Evolutionary conservation across 2,888 invertebrate genomes (phyloP).

Genomic region (Acrocera orbiculus): DNA sequence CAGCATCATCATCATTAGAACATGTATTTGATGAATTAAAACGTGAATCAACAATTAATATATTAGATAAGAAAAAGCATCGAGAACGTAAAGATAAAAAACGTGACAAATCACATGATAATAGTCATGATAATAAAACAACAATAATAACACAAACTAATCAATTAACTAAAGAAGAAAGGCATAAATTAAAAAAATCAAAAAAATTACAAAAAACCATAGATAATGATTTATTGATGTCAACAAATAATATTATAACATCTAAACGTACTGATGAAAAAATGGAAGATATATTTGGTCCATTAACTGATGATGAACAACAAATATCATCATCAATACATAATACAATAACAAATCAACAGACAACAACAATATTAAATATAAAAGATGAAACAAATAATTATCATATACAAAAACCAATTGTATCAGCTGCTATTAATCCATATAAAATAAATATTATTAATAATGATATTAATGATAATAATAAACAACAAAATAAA

Average conservation of each 20-base stretch:
- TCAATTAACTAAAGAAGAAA: slow-evolving; percentile 29
- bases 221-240: slow-evolving; percentile 4
- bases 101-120: slow-evolving; percentile 21
- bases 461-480: slow-evolving; percentile 18
- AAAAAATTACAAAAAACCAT: slow-evolving; percentile 38
- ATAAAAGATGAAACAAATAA: background rate
- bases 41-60: slow-evolving; percentile 18
- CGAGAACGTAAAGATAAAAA: slow-evolving; percentile 30
- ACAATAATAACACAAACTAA: no score
- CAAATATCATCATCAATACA: slow-evolving; percentile 18
- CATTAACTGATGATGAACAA: slow-evolving; percentile 53
- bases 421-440: slow-evolving; percentile 27
- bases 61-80: slow-evolving; percentile 25
- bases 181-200: slow-evolving; percentile 34
- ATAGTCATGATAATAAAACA: slow-evolving; percentile 17
- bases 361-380: background rate
- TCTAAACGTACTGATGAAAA: slow-evolving; percentile 59
- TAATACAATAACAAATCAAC: slow-evolving; percentile 1
- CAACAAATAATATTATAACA: slow-evolving; percentile 24
- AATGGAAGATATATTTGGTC: slow-evolving; percentile 79
- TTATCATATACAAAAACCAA: slow-evolving; percentile 17
- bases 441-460: slow-evolving; percentile 16
- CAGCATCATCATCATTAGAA: slow-evolving; percentile 22
- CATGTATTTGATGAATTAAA: slow-evolving; percentile 35
- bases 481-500: slow-evolving; percentile 19